Evolutionary conservation across 1,140 invertebrate species (phyloP), one percentile per base, ranked within the genome.

Genomic region (Musca domestica): DNA sequence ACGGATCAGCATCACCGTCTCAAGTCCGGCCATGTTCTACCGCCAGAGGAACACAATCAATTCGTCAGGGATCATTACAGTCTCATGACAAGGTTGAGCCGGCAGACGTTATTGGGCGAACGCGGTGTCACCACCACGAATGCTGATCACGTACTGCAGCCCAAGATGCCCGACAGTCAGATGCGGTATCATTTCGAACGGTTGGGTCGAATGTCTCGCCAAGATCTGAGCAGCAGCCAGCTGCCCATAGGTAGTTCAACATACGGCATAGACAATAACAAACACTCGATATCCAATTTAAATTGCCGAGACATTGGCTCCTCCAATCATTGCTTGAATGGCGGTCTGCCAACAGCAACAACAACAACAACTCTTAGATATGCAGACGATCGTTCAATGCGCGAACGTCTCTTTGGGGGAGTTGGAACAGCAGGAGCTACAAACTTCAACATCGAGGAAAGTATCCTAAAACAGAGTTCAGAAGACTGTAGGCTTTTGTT

Each of bases 391-490:
- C 56, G 56, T 61, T 34, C 56, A 17, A 34, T 61, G 17, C 56
- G 27, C 20, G 56, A 61, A 20, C 25, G 30, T 17, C 30, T 61
- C n/a, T 34, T 61, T 34, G 17, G 25, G 9, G 56, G 56, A 34
- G 27, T 30, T 19, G 27, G 56, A 41, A 9, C 46, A 17, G 7
- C 27, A 54, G 54, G 48, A 17, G 17, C 25, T 30, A 67, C 54
- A 20, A 75, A 79, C 19, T 74, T 76, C 54, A 79, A 77, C 61
- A 76, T 80, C 30, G 76, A 72, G 68, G 77, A 87, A 70, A 85
- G 86, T 71, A 87, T 87, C 64, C 77, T 87, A 63, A 87, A 87
- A 76, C 86, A 87, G 75, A 87, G 86, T 19, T 85, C 86, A 71
- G 84, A 89, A 76, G 85, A 89, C 74, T 86, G 88, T 72, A 78